phyloP scores from a whole-genome alignment of 2,797 vertebrate genomes.

The Oryzias dopingdopingensis region DNA sequence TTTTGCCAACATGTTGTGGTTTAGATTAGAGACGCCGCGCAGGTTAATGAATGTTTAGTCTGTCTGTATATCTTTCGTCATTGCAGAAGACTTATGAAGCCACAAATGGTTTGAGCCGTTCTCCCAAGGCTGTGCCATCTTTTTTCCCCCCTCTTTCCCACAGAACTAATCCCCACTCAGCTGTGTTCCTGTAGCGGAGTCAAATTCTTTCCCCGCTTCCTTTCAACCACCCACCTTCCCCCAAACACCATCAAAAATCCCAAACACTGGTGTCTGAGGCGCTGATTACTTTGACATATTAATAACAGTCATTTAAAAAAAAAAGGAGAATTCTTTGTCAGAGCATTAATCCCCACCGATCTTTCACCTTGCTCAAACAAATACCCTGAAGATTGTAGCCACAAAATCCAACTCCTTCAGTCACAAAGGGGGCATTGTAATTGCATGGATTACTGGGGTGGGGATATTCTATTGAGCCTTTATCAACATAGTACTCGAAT shows the following conservation, averaged over 20 bases:
- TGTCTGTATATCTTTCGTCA: constrained; percentile 70
- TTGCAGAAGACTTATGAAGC: constrained; percentile 58
- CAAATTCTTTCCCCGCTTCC: constrained; percentile 62
- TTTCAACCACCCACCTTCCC: constrained; percentile 3
- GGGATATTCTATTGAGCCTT: constrained; percentile 68
- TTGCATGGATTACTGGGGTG: constrained; percentile 71
- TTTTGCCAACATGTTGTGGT: constrained; percentile 40
- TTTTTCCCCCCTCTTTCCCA: constrained; percentile 67
- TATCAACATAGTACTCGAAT: constrained; percentile 69
- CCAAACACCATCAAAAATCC: constrained; percentile 48
- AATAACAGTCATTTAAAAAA: constrained; percentile 61
- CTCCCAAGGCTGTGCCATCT: constrained; percentile 55
- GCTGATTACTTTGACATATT: constrained; percentile 70
- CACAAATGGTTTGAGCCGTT: constrained; percentile 74
- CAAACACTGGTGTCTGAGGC: constrained; percentile 42
- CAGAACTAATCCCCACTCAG: constrained; percentile 79
- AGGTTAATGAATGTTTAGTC: constrained; percentile 55
- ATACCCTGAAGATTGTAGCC: constrained; percentile 42
- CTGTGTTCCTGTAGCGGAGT: constrained; percentile 75
- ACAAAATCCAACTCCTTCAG: constrained; percentile 52
- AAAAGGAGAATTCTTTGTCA: constrained; percentile 54
- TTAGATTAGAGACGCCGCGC: constrained; percentile 62
- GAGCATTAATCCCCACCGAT: constrained; percentile 71
- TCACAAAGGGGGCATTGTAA: constrained; percentile 71
- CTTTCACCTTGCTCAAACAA: constrained; percentile 71